Base-by-base conservation (phyloP, 2,113 vertebrate genomes). In the Pao palembangensis region DNA sequence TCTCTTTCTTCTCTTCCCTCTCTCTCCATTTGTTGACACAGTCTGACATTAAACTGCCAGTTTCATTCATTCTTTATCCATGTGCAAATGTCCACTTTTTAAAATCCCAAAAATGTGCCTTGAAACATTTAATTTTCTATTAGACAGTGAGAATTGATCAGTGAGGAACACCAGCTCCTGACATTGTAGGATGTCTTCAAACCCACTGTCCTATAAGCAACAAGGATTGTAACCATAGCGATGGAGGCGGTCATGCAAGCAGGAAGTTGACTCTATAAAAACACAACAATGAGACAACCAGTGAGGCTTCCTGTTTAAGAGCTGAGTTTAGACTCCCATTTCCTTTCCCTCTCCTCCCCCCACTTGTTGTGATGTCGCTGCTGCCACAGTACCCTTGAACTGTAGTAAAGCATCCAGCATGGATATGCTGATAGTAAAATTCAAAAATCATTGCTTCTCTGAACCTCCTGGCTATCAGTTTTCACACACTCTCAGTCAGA, bases 251-350 rank as follows among this genome's bases (percentile, higher is more conserved):
- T 63, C 49, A 25, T 50, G 60, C 71, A n/a, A 34, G 70, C 82
- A 87, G 89, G 88, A 89, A 89, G 85, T 79, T 44, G 49, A 76
- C 78, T 85, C 81, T 86, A 87, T 88, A 89, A 89, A 89, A 88
- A 83, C 83, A 87, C 77, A 89, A 89, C 88, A 89, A 89, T 87
- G 81, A 84, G 71, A 82, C 80, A 82, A 79, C 61, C 64, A 50
- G 79, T 67, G 79, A 66, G 72, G 82, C 83, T 90, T 89, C 88
- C 88, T 89, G 85, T 90, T 82, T 74, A 55, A 82, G 84, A 73
- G 80, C 83, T 78, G 76, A 87, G 81, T 89, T 89, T 87, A 87
- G 85, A 85, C 71, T 82, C 67, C 63, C 76, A 79, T 82, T 87
- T 88, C 87, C 84, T 86, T 74, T 71, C 63, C 25, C 48, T 61